Base-by-base conservation (phyloP, 2,797 vertebrate species). In the Aulostomus chinensis region DNA sequence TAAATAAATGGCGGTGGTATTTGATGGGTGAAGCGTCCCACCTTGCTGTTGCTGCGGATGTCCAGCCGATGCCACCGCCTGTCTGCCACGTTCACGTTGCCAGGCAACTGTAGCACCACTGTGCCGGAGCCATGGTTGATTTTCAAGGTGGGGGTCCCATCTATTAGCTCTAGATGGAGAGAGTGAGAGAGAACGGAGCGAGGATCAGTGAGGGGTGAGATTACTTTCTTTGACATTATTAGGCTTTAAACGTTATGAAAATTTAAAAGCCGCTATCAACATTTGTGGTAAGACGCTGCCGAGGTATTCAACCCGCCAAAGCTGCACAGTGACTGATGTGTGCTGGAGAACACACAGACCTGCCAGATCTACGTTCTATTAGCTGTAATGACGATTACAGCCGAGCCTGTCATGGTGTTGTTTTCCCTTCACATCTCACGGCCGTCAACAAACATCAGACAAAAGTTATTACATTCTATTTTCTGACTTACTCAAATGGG, bases 51-150 rank as follows among this genome's bases (percentile, higher is more conserved):
- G 73, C 90, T 94, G 84, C 90, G 91, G 77, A 96, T 86, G 68
- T 96, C 93, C 39, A 96, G 83, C 21, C 84, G 89, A 84, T 96
- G 94, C 95, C 95, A 96, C 45, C 88, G 90, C 73, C 92, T 91
- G 88, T 96, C 94, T 15, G 93, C 92, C 54, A 93, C 90, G 1
- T 94, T 93, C 72, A 95, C 85, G 76, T 92, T 89, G 83, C 89
- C 85, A 68, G 93, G 93, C 85, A 96, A 92, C 89, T 91, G 93
- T 45, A 95, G 76, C 57, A 91, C 85, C 84, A 93, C 72, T 31
- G 88, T 91, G 65, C 91, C 92, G 3, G 91, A 89, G 67, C 93
- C 93, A 0, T 93, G 92, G 90, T 93, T 93, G 69, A 96, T 91
- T 86, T 93, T 95, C 79, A 96, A 79, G 69, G 91, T 90, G 42